Conservation (phyloP, 2,113 vertebrate genomes). For the Corythoichthys intestinalis region DNA sequence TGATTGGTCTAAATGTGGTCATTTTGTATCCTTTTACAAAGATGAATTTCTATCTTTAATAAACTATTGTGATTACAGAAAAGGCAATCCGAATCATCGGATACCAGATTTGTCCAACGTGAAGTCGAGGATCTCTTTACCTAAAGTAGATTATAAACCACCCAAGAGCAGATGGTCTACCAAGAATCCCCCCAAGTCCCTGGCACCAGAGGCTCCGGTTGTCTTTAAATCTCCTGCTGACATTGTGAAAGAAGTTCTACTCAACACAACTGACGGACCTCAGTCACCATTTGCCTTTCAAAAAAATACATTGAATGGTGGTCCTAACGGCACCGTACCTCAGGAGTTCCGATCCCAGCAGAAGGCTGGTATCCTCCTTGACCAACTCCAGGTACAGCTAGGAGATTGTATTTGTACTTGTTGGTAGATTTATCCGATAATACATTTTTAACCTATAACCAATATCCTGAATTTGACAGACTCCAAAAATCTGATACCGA, state of each 20-base stretch:
- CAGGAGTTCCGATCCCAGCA: conserved; percentile 77
- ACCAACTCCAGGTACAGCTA: conserved; percentile 84
- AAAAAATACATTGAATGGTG: not conserved
- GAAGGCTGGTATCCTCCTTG: conserved; percentile 80
- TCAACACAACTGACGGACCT: conserved; percentile 64
- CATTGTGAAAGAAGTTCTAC: conserved; percentile 82
- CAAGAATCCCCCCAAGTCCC: conserved; percentile 7
- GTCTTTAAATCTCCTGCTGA: conserved; percentile 85
- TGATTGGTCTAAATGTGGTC: not conserved
- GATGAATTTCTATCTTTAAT: not conserved
- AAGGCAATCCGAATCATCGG: conserved; percentile 71
- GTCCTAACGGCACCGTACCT: conserved; percentile 56
- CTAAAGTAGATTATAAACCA: conserved; percentile 77
- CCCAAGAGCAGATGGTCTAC: conserved; percentile 68
- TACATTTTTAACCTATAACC: too few relatives aligned
- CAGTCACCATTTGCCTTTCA: not conserved
- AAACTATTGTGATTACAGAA: conserved; percentile 48
- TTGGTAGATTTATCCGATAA: too few relatives aligned
- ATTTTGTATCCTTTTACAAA: too few relatives aligned
- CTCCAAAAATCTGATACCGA: too few relatives aligned
- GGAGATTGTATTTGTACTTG: not conserved
- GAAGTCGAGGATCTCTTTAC: conserved; percentile 79
- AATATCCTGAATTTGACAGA: too few relatives aligned
- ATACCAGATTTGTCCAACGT: conserved; percentile 90
- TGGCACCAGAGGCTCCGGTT: conserved; percentile 33